Conservation (phyloP, 2,888 invertebrate genomes). For the Tholera decimalis region DNA sequence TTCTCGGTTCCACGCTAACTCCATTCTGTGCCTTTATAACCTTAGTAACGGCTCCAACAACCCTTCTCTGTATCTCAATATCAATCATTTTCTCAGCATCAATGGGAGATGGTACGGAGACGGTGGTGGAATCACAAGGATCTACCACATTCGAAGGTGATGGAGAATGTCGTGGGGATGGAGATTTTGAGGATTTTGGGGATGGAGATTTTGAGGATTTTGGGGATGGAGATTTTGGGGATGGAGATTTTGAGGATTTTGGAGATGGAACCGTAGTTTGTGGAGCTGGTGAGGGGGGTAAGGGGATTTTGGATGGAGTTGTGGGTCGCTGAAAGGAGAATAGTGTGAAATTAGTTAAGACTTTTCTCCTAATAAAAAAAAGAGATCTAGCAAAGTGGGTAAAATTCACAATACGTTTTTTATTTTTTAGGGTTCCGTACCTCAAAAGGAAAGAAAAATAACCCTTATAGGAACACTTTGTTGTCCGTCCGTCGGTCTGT, state of each 20-base stretch:
- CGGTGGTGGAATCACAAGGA: conserved; percentile 34
- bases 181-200: conserved; percentile 1
- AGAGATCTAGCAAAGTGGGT: too few relatives aligned
- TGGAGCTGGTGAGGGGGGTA: neutral
- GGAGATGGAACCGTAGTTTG: neutral
- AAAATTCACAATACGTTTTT: too few relatives aligned
- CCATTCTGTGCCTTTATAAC: conserved; percentile 33
- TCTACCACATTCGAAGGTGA: too few relatives aligned
- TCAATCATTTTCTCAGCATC: conserved; percentile 48
- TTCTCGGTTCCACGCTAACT: neutral
- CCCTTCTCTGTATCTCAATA: conserved; percentile 21
- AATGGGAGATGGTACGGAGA: conserved; percentile 27
- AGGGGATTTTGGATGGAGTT: conserved; percentile 11
- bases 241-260: neutral
- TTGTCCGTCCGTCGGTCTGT: too few relatives aligned
- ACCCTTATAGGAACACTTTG: too few relatives aligned
- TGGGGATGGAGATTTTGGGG: neutral
- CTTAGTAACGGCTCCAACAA: neutral
- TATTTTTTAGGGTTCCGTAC: too few relatives aligned
- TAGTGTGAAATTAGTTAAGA: neutral
- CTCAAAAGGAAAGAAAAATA: too few relatives aligned
- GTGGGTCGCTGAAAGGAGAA: conserved; percentile 29
- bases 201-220: neutral
- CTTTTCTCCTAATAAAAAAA: too few relatives aligned
- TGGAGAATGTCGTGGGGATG: too few relatives aligned